Evolutionary conservation across 2,888 invertebrate species (phyloP).

Genomic region (Sminthurides aquaticus): DNA sequence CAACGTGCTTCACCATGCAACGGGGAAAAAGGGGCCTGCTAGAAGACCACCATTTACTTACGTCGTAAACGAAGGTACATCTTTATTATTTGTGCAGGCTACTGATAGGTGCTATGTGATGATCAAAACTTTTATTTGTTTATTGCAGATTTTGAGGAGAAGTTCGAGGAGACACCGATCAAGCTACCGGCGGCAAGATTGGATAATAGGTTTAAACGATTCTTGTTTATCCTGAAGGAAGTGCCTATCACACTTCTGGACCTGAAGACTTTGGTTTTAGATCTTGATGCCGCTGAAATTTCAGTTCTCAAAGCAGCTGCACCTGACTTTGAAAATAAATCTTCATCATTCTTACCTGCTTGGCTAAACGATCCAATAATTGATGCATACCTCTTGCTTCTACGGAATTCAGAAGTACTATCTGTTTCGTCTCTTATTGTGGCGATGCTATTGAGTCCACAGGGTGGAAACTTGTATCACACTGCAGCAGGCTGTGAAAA

Average conservation of each 20-base stretch:
- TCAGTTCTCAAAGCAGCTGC: neutral
- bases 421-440: too few relatives aligned
- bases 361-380: neutral
- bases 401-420: too few relatives aligned
- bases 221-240: neutral
- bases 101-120: neutral
- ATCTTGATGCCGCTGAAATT: neutral
- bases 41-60: neutral
- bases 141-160: neutral
- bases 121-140: neutral
- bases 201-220: neutral
- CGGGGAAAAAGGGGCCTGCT: neutral
- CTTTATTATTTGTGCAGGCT: neutral
- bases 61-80: too few relatives aligned
- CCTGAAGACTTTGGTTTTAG: neutral
- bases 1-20: neutral
- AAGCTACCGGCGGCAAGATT: neutral
- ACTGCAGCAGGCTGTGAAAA: too few relatives aligned
- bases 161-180: neutral
- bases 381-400: neutral
- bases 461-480: too few relatives aligned
- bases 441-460: too few relatives aligned
- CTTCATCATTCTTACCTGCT: neutral
- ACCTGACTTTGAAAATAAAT: neutral
- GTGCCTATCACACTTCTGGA: neutral